Evolutionary conservation across 2,888 invertebrate genomes (phyloP).

Genomic region (Dexiosoma caninum): DNA sequence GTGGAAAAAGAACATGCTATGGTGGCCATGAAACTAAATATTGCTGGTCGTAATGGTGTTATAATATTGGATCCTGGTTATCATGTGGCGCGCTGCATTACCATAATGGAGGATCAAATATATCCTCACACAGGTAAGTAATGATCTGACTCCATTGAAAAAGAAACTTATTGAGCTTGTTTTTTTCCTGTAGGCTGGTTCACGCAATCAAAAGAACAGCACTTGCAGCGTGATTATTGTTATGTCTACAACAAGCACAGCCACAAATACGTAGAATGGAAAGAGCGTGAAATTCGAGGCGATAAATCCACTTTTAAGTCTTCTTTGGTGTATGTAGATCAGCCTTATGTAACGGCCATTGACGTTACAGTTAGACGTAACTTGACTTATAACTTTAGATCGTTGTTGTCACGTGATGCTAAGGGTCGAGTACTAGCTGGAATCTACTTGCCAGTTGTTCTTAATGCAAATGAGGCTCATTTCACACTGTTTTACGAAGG

Average conservation of each 20-base stretch:
- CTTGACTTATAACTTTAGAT: conserved; percentile 88
- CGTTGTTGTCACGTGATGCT: conserved; percentile 88
- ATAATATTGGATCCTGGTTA: conserved; percentile 94
- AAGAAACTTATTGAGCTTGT: too few relatives aligned
- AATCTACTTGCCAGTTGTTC: conserved; percentile 89
- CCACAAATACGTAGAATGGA: conserved; percentile 90
- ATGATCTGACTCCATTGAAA: too few relatives aligned
- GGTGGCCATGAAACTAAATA: conserved; percentile 85
- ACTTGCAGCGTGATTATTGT: conserved; percentile 89
- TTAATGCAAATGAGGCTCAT: conserved; percentile 80
- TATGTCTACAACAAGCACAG: conserved; percentile 86
- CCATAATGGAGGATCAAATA: conserved; percentile 89
- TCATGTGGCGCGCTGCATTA: conserved; percentile 90
- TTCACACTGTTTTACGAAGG: conserved; percentile 89
- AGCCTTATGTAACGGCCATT: conserved; percentile 88
- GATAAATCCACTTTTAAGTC: conserved; percentile 82
- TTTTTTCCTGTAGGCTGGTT: conserved; percentile 83
- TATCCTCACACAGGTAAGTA: conserved; percentile 90
- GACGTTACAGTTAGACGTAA: conserved; percentile 93
- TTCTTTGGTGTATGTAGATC: conserved; percentile 88
- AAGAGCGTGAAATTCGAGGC: conserved; percentile 86
- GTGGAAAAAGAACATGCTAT: conserved; percentile 93
- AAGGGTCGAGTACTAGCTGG: conserved; percentile 91
- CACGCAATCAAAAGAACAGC: conserved; percentile 86
- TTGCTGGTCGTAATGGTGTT: conserved; percentile 86